A percentile compares a stretch with the other conserved stretches of the same genome.
Evolutionary conservation across 2,113 vertebrate species (phyloP).

Genomic region (Esox niger): DNA sequence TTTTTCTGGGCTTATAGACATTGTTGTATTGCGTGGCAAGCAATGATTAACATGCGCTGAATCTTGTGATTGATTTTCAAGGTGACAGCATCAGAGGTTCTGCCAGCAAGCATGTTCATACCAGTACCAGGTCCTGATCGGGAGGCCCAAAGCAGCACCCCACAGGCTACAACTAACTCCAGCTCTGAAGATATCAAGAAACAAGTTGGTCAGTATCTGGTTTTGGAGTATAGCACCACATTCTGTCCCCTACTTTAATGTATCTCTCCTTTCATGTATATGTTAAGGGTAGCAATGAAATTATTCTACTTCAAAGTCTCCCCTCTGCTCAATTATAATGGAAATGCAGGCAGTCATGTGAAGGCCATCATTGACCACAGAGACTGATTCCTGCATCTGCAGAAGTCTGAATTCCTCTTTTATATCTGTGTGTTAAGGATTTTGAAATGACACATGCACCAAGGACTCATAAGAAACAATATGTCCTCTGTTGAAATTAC

Average conservation of each 20-base stretch:
- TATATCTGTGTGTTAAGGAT: slow-evolving; percentile 12
- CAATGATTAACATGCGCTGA: slow-evolving; percentile 33
- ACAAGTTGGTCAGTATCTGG: slow-evolving; percentile 80
- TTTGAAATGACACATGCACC: slow-evolving; percentile 13
- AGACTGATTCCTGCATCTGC: slow-evolving; percentile 18
- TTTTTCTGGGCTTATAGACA: not conserved
- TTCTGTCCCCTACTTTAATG: not conserved
- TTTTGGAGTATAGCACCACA: not conserved
- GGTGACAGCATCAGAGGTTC: slow-evolving; percentile 92
- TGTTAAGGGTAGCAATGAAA: not conserved
- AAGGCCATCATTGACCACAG: slow-evolving; percentile 10
- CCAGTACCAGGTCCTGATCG: slow-evolving; percentile 82
- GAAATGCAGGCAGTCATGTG: slow-evolving; percentile 4
- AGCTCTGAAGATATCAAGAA: slow-evolving; percentile 82
- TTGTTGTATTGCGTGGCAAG: not conserved
- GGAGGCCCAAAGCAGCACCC: slow-evolving; percentile 70
- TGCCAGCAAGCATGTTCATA: slow-evolving; percentile 97
- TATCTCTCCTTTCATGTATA: not conserved
- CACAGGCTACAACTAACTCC: slow-evolving; percentile 65
- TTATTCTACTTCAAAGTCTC: slow-evolving; percentile 18
- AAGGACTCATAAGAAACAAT: slow-evolving; percentile 11
- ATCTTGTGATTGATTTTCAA: slow-evolving; percentile 64
- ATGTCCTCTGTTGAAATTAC: slow-evolving; percentile 15
- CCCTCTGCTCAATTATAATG: not conserved
- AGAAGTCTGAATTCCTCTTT: slow-evolving; percentile 19